Evolutionary conservation across 1,140 invertebrate species (phyloP), one percentile per base, ranked within the genome.

Genomic region (Drosophila santomea): DNA sequence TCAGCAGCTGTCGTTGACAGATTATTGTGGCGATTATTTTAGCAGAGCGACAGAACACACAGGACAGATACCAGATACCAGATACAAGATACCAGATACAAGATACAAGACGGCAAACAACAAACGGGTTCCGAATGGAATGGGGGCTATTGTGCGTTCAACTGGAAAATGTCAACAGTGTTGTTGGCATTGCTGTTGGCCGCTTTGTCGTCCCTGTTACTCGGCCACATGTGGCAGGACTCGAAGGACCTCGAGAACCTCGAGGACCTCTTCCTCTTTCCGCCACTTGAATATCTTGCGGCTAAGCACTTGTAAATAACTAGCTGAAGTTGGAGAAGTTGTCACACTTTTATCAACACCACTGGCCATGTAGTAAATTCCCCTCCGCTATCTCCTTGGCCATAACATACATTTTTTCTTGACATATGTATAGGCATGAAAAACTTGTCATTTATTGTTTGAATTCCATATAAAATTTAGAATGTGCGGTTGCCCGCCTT

Each of bases 1-100:
- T 91, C 83, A 91, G 88, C 90, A 91, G 86, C 83, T 91, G 90
- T 91, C 84, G 90, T 85, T 91, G 90, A 91, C 90, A 91, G 90
- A 91, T 91, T 91, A 91, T 91, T 91, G 90, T 78, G 84, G 84
- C 84, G 84, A 89, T 89, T 89, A 89, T 89, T 89, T 88, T 74
- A 74, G 84, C 80, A 74, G 77, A 79, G 75, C 61, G 63, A 67
- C 55, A 56, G 50, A 59, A 59, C 60, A 71, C 64, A 47, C 43
- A 73, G 39, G 23, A 20, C 43, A 74, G 54, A 51, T 39, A 57
- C 56, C 17, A 38, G 55, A 68, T 36, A 75, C 56, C 8, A 38
- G 55, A 68, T 36, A 77, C 60, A 2, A 38, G 48, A 68, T 35
- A 68, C 56, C 10, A 39, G 50, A 68, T 36, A 77, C 61, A 61